These are phyloP conservation scores for Genyomyrus donnyi DNA, from an alignment of 2,113 vertebrate genomes.

Conservation along the genomic window DNA sequence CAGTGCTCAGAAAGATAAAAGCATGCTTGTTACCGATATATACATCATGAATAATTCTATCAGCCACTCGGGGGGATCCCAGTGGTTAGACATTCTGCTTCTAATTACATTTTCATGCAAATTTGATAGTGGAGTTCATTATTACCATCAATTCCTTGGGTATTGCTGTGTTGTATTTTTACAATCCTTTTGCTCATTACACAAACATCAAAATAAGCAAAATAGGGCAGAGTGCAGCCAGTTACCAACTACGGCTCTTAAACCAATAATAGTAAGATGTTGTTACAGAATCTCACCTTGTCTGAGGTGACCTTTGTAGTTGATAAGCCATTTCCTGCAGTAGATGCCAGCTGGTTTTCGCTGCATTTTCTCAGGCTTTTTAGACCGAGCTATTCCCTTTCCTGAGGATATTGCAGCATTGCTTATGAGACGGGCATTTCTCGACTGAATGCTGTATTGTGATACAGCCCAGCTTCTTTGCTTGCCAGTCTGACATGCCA, in stretches of 20 bases:
- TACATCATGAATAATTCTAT: background rate
- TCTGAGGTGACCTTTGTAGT: background rate
- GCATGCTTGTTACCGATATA: background rate
- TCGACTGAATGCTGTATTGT: background rate
- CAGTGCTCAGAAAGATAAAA: background rate
- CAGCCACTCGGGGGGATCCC: background rate
- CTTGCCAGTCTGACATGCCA: no score
- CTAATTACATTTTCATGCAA: constrained; percentile 7
- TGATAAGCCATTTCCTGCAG: background rate
- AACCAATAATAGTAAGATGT: background rate
- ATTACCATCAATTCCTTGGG: background rate
- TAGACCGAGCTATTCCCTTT: background rate
- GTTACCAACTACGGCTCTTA: background rate
- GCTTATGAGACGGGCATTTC: background rate
- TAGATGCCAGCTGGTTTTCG: background rate
- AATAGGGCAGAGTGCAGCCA: background rate
- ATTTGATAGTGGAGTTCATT: background rate
- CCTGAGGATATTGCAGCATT: background rate
- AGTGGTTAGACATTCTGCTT: background rate
- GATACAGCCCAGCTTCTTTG: no score
- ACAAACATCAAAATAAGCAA: background rate
- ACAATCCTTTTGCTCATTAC: background rate
- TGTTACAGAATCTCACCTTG: background rate
- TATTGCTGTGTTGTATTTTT: background rate
- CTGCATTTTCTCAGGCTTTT: background rate